Evolutionary conservation across 2,797 vertebrate species (phyloP), one percentile per base, ranked within the genome.

Genomic region (Buceros bicornis): DNA sequence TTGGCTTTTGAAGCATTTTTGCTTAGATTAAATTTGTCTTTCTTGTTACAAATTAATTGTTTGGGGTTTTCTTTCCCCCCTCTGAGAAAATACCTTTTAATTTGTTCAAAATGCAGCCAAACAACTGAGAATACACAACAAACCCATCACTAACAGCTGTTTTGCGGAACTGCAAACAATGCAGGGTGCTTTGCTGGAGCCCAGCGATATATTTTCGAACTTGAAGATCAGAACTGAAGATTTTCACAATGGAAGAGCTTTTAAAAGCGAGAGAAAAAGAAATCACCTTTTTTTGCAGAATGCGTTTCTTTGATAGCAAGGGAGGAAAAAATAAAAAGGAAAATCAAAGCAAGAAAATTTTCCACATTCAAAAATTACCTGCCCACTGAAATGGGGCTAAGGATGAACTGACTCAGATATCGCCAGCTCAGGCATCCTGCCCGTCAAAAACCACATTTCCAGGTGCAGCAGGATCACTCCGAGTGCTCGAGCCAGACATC

Each of bases 21-120:
- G 11, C 42, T 88, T 53, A 28, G 28, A 72, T 72, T 50, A 81
- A 47, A 43, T 48, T 47, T 51, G 16, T 51, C 42, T 50, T 71
- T 72, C 48, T 58, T 76, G 25, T 35, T 56, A 37, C 18, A 82
- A 71, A 81, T 71, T 74, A 78, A 53, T 74, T 81, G 2, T 16
- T 12, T 40, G 37, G 37, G 37, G 37, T 12, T 12, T 31, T 45
- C 21, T 12, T 12, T 31, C 45, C 21, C 3, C 14, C 10, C 58
- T 26, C 31, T 28, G 17, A 83, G 65, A 89, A 50, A 56, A 80
- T 22, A 22, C 17, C 33, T 74, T 90, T 54, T 50, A 16, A 33
- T 81, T 88, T 45, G 43, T 47, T 77, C 47, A 82, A 87, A 94
- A 81, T 24, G 40, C 42, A 94, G 50, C 71, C 85, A 80, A 94